Evolutionary conservation across 2,113 vertebrate species (phyloP), one percentile per base, ranked within the genome.

Genomic region (Oreochromis tanganicae): DNA sequence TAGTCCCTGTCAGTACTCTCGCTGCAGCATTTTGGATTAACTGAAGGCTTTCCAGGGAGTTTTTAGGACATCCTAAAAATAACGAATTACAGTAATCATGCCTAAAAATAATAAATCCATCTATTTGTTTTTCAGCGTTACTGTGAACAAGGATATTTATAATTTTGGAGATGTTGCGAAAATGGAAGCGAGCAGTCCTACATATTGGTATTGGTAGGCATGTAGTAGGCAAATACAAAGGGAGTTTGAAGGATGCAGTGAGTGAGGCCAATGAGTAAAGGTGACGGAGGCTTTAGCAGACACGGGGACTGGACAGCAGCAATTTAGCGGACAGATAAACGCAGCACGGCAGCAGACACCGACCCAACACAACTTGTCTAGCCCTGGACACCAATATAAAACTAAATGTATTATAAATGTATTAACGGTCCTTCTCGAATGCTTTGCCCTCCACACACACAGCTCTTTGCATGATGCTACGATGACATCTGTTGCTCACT

Each of bases 401-500:
- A 36, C 17, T 34, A 66, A 36, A 66, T 36, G 32, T 34, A 36
- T 36, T 36, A 63, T 19, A 6, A 17, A 10, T 52, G 61, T 41
- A 57, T 34, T 52, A 43, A 73, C 79, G 59, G 9, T 43, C 16
- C 16, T 48, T 43, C 41, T 48, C 24, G 68, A 46, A 17, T 10
- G 68, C 41, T 73, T 46, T 46, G 29, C 13, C 41, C 41, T 29
- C 9, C 14, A 48, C 41, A 19, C 16, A 21, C 71, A 78, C 10
- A 32, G 43, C 43, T 78, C 16, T 75, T 48, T 50, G 43, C 43
- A 19, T 12, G 71, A 29, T 48, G 24, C 27, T 21, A 13, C 32
- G 63, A 57, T 57, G 66, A 54, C 87, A 86, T 86, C 63, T 86
- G 84, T 88, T 88, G 89, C 89, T 80, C 73, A 14, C 21, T 46